These are phyloP conservation scores for Sardinella longiceps DNA, from an alignment of 2,797 vertebrate genomes.

Conservation along the genomic window DNA sequence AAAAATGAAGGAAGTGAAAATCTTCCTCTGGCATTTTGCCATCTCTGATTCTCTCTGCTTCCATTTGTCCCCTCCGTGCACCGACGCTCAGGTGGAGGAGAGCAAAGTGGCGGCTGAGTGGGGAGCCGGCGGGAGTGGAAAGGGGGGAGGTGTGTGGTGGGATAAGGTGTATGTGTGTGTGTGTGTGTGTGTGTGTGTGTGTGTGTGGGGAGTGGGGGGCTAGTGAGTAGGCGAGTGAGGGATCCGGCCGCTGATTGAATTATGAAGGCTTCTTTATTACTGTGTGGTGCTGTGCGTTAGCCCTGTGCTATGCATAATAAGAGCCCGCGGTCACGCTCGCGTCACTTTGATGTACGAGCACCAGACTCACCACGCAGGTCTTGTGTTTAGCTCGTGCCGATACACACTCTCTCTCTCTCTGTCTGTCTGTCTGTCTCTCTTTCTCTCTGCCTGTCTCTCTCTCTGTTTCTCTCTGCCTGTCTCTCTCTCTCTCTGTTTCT, in stretches of 20 bases:
- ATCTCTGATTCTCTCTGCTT: not conserved
- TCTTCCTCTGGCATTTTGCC: not conserved
- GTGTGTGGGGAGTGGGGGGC: not conserved
- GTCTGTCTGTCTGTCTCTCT: not conserved
- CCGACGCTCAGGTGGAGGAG: not conserved
- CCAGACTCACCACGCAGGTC: conserved; percentile 42
- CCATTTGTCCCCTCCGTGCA: not conserved
- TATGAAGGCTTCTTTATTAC: conserved; percentile 63
- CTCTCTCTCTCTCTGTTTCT: not conserved
- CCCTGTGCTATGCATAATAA: conserved; percentile 66
- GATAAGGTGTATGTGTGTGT: too few relatives aligned
- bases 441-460: not conserved
- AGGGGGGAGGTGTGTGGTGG: not conserved
- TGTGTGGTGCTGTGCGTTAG: conserved; percentile 35
- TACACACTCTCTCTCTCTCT: not conserved
- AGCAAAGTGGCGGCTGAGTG: not conserved
- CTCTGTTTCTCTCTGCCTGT: not conserved
- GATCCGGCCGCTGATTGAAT: conserved; percentile 60
- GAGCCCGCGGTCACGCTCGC: conserved; percentile 54
- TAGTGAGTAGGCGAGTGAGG: conserved; percentile 15
- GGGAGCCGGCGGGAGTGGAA: not conserved
- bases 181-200: too few relatives aligned
- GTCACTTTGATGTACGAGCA: conserved; percentile 65
- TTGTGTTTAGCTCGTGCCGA: not conserved
- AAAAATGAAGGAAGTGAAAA: not conserved